Conservation (phyloP, 2,797 vertebrate species). For the Micrastur ruficollis region DNA sequence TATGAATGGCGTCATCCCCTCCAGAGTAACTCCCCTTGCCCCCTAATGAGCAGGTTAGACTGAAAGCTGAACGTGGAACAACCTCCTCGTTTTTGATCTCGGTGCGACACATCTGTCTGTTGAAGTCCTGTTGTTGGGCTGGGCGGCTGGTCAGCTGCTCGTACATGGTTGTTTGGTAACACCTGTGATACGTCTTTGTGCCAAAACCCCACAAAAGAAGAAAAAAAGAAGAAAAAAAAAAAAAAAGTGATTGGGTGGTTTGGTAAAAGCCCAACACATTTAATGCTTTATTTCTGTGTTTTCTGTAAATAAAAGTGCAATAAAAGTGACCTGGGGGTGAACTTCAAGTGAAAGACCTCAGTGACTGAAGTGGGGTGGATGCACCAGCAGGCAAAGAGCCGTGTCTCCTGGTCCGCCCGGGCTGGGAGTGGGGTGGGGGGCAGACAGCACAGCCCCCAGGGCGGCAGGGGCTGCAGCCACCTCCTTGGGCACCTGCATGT, state of each 20-base stretch:
- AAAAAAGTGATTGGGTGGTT: constrained; percentile 23
- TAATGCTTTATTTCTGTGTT: constrained; percentile 78
- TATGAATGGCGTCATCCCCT: constrained; percentile 65
- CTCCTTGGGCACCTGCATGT: rapidly evolving
- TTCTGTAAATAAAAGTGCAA: constrained; percentile 82
- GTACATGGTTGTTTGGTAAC: constrained; percentile 69
- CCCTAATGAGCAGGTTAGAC: constrained; percentile 57
- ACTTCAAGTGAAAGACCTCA: constrained; percentile 1
- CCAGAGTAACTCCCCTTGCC: constrained; percentile 4
- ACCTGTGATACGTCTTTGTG: constrained; percentile 74
- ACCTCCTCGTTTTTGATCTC: constrained; percentile 49
- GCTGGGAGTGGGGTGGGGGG: rapidly evolving
- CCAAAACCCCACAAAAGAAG: constrained; percentile 54
- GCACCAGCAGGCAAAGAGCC: background rate
- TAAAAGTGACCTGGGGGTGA: constrained; percentile 39
- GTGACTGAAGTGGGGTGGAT: background rate
- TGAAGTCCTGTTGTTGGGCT: constrained; percentile 65
- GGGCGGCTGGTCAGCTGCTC: constrained; percentile 35
- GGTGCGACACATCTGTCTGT: constrained; percentile 52
- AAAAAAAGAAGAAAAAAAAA: background rate
- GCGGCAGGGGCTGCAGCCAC: background rate
- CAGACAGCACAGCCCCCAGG: background rate
- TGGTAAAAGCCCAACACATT: constrained; percentile 68
- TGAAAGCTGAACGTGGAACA: constrained; percentile 68
- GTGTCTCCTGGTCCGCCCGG: background rate